A percentile compares a stretch with the other conserved stretches of the same genome.
phyloP scores from a whole-genome alignment of 2,113 vertebrate genomes.

The Xyrauchen texanus region DNA sequence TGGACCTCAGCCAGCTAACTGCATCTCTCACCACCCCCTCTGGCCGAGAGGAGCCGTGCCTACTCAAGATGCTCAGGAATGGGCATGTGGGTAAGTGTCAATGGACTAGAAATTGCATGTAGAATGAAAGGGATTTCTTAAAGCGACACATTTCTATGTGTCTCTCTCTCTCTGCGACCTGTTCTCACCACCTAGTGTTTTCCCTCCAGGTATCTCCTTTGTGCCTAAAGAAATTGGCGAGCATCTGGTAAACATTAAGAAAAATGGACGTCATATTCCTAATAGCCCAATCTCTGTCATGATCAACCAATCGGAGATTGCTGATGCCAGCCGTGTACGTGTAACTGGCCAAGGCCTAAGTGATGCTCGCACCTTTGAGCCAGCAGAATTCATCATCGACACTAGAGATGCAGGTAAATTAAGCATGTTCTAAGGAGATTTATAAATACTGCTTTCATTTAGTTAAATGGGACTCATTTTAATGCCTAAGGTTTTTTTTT shows the following conservation, averaged over 20 bases:
- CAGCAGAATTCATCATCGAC: conserved; percentile 87
- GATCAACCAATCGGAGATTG: conserved; percentile 90
- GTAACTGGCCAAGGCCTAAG: conserved; percentile 85
- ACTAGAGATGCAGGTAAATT: conserved; percentile 84
- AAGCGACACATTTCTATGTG: not conserved
- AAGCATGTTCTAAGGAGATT: too few species aligned
- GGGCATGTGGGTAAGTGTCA: conserved; percentile 84
- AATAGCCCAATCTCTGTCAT: conserved; percentile 87
- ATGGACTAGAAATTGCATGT: not conserved
- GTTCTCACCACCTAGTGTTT: not conserved
- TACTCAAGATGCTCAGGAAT: conserved; percentile 86
- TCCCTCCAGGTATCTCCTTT: conserved; percentile 82
- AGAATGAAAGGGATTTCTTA: not conserved
- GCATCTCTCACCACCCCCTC: conserved; percentile 87
- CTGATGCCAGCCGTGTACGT: conserved; percentile 84
- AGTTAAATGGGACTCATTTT: not conserved
- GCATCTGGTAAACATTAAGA: conserved; percentile 88
- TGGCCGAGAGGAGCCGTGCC: conserved; percentile 85
- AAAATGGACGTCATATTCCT: conserved; percentile 84
- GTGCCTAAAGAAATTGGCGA: conserved; percentile 90
- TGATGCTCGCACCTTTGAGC: conserved; percentile 86
- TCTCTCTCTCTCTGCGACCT: not conserved
- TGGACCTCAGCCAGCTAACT: conserved; percentile 84
- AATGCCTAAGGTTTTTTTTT: not conserved
- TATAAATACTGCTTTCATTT: too few species aligned